These are phyloP conservation scores for Scrobipalpa atriplicella DNA, from an alignment of 2,888 invertebrate species.

Conservation along the genomic window DNA sequence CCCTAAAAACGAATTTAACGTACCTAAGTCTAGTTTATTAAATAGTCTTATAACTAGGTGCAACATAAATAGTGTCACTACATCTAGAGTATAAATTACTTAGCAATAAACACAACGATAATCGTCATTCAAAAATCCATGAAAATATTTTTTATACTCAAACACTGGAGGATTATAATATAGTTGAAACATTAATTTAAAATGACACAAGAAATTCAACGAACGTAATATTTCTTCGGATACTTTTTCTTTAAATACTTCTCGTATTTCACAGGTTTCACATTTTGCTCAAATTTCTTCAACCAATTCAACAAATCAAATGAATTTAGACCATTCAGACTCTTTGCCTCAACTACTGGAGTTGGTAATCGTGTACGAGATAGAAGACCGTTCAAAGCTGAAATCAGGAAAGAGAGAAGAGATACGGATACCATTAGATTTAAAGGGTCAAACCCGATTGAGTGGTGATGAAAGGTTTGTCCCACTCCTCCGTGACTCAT, in stretches of 20 bases:
- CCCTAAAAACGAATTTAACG: background rate
- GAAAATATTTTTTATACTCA: background rate
- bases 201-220: slow-evolving; percentile 34
- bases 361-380: slow-evolving; percentile 65
- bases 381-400: slow-evolving; percentile 72
- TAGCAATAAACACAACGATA: too few species aligned
- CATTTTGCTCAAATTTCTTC: slow-evolving; percentile 55
- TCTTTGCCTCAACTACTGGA: slow-evolving; percentile 67
- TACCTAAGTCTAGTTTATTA: background rate
- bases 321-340: slow-evolving; percentile 41
- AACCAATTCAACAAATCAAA: slow-evolving; percentile 54
- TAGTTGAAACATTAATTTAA: too few species aligned
- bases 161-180: too few species aligned
- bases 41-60: slow-evolving; percentile 32
- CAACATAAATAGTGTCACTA: slow-evolving; percentile 36
- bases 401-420: slow-evolving; percentile 70
- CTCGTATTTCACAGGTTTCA: slow-evolving; percentile 43
- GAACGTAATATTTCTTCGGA: slow-evolving; percentile 51
- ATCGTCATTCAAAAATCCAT: background rate
- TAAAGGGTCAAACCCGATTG: slow-evolving; percentile 78
- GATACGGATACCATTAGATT: slow-evolving; percentile 78
- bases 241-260: slow-evolving; percentile 60
- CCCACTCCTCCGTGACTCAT: slow-evolving; percentile 34
- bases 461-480: slow-evolving; percentile 74
- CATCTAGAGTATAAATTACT: background rate